Evolutionary conservation across 1,140 invertebrate genomes (phyloP), one percentile per base, ranked within the genome.

Genomic region (Vanessa atalanta): DNA sequence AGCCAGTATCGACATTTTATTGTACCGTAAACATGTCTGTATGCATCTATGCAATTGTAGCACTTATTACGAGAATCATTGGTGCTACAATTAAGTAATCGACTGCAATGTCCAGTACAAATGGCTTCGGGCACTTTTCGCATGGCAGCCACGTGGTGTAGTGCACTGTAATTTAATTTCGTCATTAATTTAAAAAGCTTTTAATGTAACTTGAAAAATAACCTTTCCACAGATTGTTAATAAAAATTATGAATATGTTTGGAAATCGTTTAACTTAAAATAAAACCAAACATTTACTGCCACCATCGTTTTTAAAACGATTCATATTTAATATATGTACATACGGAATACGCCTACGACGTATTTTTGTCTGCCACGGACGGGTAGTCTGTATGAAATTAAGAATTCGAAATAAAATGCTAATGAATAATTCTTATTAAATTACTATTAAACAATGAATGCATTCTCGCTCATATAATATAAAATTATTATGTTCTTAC

Each of bases 1-100:
- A 65, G 48, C 66, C 65, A 48, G 57, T 73, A 73, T 73, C 55
- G 72, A 73, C 48, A 73, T 73, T 73, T 73, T 73, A 66, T 72
- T 72, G 53, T 72, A 66, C 23, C 47, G 64, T 57, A 66, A 47
- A 72, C 50, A 65, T 13, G 55, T 60, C 23, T 60, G 11, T 12
- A 31, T 8, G 12, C 6, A 12, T 72, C 15, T 43, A 72, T 55
- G 0, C 43, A 14, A 72, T 60, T 72, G 66, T 55, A 66, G 51
- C 15, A 12, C n/a, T 47, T 72, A 72, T 60, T 57, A 16, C 16
- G 15, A 37, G 9, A 8, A 20, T 20, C 12, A 31, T 53, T 37
- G 14, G 66, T 47, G 37, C n/a, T 14, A 57, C 26, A 47, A 55
- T 66, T 51, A 65, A 64, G 43, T 53, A 26, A 26, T 8, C 23